Percentiles rank a stretch among this genome's conserved stretches.
phyloP scores from a whole-genome alignment of 2,113 vertebrate genomes.

The Colistium nudipinnis region DNA sequence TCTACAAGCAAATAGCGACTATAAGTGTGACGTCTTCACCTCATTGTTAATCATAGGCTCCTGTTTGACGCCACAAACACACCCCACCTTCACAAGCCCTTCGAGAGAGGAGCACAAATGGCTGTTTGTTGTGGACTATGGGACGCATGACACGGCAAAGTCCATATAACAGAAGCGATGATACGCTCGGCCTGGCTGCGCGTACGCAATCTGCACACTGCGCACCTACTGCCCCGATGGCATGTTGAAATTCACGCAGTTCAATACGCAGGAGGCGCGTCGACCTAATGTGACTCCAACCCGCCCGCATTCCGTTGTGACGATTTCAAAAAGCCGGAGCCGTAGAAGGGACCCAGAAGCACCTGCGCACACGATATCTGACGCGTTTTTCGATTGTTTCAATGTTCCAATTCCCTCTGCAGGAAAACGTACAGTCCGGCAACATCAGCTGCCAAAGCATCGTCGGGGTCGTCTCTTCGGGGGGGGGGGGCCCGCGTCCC shows the following conservation, averaged over 20 bases:
- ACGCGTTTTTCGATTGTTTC: not conserved
- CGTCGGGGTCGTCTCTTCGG: not conserved
- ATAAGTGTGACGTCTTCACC: not conserved
- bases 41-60: not conserved
- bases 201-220: too few relatives aligned
- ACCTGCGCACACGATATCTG: not conserved
- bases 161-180: too few relatives aligned
- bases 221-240: too few relatives aligned
- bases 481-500: not conserved
- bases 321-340: too few relatives aligned
- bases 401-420: not conserved
- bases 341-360: not conserved
- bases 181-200: too few relatives aligned
- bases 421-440: not conserved
- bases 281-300: too few relatives aligned
- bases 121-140: too few relatives aligned
- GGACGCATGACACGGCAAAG: too few relatives aligned
- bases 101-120: not conserved
- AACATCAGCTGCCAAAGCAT: not conserved
- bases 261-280: too few relatives aligned
- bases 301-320: too few relatives aligned
- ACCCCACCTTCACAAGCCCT: not conserved
- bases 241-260: too few relatives aligned
- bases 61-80: constrained; percentile 2
- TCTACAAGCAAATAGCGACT: not conserved